Evolutionary conservation across 2,888 invertebrate species (phyloP).

Genomic region (Himalopsyche japonica): DNA sequence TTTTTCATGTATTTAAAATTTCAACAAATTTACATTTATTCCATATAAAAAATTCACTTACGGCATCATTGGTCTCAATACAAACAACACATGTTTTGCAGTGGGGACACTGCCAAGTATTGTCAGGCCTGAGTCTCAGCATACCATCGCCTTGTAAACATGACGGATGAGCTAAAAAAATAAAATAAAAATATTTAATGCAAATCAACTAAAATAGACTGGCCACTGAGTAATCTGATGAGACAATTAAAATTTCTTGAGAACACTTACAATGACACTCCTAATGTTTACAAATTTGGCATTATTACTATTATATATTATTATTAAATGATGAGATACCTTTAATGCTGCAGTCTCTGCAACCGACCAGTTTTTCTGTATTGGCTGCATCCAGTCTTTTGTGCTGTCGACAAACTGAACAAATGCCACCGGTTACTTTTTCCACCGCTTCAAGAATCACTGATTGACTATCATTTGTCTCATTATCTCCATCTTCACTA

Average conservation of each 20-base stretch:
- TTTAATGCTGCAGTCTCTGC: conserved; percentile 74
- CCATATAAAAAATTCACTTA: conserved; percentile 52
- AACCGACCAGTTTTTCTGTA: conserved; percentile 60
- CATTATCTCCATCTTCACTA: conserved; percentile 51
- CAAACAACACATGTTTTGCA: conserved; percentile 87
- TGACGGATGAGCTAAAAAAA: conserved; percentile 67
- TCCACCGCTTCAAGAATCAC: conserved; percentile 40
- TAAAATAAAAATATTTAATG: conserved; percentile 13
- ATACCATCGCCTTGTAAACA: conserved; percentile 72
- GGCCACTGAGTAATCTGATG: not conserved
- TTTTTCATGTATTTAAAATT: too few relatives aligned
- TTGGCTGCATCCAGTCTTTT: conserved; percentile 61
- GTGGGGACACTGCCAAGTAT: conserved; percentile 86
- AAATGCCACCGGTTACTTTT: conserved; percentile 61
- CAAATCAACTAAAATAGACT: not conserved
- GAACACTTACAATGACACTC: too few relatives aligned
- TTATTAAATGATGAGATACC: conserved; percentile 47
- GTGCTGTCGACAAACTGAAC: conserved; percentile 65
- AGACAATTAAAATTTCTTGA: too few relatives aligned
- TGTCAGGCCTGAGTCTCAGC: conserved; percentile 65
- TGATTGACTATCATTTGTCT: conserved; percentile 48
- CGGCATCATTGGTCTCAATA: conserved; percentile 74
- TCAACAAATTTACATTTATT: too few relatives aligned
- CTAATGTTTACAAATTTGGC: too few relatives aligned
- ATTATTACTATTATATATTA: too few relatives aligned